Evolutionary conservation across 1,140 invertebrate genomes (phyloP), one percentile per base, ranked within the genome.

Genomic region (Ylistrum balloti): DNA sequence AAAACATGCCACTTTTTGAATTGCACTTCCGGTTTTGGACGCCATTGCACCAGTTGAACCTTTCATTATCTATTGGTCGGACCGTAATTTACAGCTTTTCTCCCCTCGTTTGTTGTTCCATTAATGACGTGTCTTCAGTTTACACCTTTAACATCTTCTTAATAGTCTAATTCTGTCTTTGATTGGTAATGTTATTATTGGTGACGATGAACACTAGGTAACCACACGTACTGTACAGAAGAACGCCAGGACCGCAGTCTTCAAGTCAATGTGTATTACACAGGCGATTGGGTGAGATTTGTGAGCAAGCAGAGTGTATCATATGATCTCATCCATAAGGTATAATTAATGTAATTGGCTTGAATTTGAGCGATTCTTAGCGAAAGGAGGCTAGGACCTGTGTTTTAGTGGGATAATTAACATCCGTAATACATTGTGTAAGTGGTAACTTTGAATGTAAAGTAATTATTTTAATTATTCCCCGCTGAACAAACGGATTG

Each of bases 31-130:
- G 56, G 56, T n/a, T 74, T 22, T 74, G 56, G n/a, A 74, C 56
- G 56, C n/a, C n/a, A 28, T 28, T 74, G 56, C 56, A 74, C 56
- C 56, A 74, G 56, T 74, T 74, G 56, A 74, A 74, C 56, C 56
- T 74, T 74, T 74, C 56, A 74, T 28, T 22, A 28, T 74, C 9
- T 74, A 74, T 74, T 74, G 22, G 56, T 3, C n/a, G n/a, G 9
- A n/a, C n/a, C 5, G 56, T 74, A 28, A 74, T 74, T 74, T 74
- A 74, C 56, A 74, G n/a, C 22, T 74, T 74, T 28, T 74, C 56
- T 74, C n/a, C 56, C 28, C 56, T 74, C 56, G 56, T 74, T 74
- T 74, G 56, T 74, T 74, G n/a, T 74, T 74, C 56, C 56, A 74
- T 74, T 74, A 74, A 74, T 74, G 56, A 17, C 22, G n/a, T 11